A percentile compares a stretch with the other conserved stretches of the same genome.
Evolutionary conservation across 2,888 invertebrate species (phyloP).

Genomic region (Scaptomyza caliginosa): DNA sequence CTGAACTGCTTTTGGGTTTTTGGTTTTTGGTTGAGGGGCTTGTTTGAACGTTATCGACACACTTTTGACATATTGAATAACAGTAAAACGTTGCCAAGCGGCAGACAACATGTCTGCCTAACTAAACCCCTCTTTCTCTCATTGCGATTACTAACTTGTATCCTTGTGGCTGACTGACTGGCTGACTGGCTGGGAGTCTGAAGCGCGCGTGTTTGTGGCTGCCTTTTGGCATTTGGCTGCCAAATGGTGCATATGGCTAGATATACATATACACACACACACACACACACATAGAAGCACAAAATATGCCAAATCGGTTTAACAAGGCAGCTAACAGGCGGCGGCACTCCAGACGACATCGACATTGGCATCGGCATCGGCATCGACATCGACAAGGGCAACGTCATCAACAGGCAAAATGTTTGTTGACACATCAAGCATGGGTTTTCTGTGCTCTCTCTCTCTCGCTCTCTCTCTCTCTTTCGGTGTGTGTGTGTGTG

Average conservation of each 20-base stretch:
- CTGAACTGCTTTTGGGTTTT: not conserved
- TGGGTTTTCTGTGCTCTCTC: conserved; percentile 8
- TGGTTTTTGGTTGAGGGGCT: conserved; percentile 19
- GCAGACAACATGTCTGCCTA: conserved; percentile 54
- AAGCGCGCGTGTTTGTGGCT: conserved; percentile 70
- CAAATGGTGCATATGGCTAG: conserved; percentile 77
- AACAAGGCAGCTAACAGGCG: conserved; percentile 68
- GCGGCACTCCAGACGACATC: conserved; percentile 44
- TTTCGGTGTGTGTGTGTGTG: no score
- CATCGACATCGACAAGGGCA: conserved; percentile 8
- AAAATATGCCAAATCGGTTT: conserved; percentile 77
- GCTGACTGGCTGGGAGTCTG: conserved; percentile 28
- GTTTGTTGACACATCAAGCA: conserved; percentile 70
- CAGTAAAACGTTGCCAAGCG: conserved; percentile 69
- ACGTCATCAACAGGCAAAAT: conserved; percentile 52
- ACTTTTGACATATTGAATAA: conserved; percentile 81
- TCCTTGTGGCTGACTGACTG: conserved; percentile 21
- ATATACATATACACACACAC: conserved; percentile 2
- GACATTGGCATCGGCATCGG: conserved; percentile 23
- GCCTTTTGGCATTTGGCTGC: conserved; percentile 79
- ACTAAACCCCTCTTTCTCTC: not conserved
- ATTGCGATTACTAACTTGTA: conserved; percentile 23
- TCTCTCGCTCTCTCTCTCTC: conserved; percentile 3
- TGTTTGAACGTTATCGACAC: conserved; percentile 78
- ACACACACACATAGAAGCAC: conserved; percentile 34